Conservation (phyloP, 2,888 invertebrate species). For the Quadroppia sp. region DNA sequence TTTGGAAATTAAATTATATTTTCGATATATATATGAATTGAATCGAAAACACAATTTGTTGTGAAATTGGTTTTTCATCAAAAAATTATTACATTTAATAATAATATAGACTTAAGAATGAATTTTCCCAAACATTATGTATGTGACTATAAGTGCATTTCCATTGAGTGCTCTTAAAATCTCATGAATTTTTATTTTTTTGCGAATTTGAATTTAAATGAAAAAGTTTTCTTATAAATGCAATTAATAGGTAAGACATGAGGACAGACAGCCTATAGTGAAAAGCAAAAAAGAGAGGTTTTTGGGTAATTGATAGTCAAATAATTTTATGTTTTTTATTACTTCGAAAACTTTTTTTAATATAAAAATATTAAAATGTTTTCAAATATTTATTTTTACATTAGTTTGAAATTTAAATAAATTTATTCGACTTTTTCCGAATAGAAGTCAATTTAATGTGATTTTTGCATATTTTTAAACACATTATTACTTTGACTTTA, state of each 20-base stretch:
- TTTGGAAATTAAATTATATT: constrained; percentile 19
- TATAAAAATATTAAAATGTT: too few relatives aligned
- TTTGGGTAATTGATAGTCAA: too few relatives aligned
- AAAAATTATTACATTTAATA: constrained; percentile 19
- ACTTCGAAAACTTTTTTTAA: too few relatives aligned
- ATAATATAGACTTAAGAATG: neutral
- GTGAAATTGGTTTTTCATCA: neutral
- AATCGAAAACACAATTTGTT: constrained; percentile 10
- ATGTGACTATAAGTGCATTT: neutral
- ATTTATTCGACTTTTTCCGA: too few relatives aligned
- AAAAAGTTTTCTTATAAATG: neutral
- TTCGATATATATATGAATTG: too few relatives aligned
- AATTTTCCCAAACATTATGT: constrained; percentile 16
- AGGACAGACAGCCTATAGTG: neutral
- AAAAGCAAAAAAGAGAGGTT: too few relatives aligned
- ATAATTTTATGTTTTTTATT: too few relatives aligned
- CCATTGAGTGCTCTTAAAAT: constrained; percentile 18
- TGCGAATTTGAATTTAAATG: neutral
- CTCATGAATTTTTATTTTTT: constrained; percentile 8
- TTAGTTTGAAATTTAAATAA: too few relatives aligned
- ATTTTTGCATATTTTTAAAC: too few relatives aligned
- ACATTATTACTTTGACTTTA: too few relatives aligned
- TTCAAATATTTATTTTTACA: too few relatives aligned
- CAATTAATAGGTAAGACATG: neutral
- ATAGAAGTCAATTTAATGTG: too few relatives aligned